Base-by-base conservation (phyloP, 2,888 invertebrate species). In the Lasioglossum pauxillum region DNA sequence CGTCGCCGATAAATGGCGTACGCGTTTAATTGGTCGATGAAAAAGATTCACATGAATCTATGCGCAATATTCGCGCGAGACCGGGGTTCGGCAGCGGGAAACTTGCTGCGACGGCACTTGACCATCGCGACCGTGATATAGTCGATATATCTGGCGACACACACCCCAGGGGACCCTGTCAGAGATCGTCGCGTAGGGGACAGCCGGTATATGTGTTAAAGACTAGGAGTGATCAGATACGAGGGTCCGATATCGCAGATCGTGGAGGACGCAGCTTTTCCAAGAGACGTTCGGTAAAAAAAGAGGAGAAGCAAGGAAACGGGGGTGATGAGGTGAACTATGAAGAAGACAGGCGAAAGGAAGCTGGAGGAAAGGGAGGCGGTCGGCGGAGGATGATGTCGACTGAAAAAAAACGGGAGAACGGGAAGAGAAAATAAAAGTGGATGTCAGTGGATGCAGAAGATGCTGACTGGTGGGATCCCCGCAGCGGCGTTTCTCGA, bases 141-240 rank as follows among this genome's bases (percentile, higher is more conserved):
- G 41, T 78, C 41, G 46, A 57, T 81, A 84, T 84, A 86, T 78
- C 76, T 73, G 46, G 69, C 78, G 72, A 67, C 77, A n/a, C 77
- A 74, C 38, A 77, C 78, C 75, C 75, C 57, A 10, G 41, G 53
- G 57, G 14, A 35, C 46, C 72, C 41, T 60, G 75, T 64, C 76
- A 44, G 83, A 23, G 12, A 41, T 67, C 41, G 69, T 35, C 57
- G 72, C 75, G 75, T 10, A 75, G 38, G 41, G 64, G 31, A 72
- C 49, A 78, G 31, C 35, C 57, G 53, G 75, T 69, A 46, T 67
- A 41, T 73, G 78, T 77, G 84, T 72, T 84, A 81, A 69, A 84
- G 87, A 90, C 88, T 89, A 73, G 74, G 82, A 88, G 81, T 86
- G 89, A 90, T 89, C 89, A 87, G 88, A 89, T 89, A 90, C 73